Percentiles rank a stretch among this genome's conserved stretches.
Conservation (phyloP, 2,113 vertebrate genomes). For the Sphyrna mokarran region DNA sequence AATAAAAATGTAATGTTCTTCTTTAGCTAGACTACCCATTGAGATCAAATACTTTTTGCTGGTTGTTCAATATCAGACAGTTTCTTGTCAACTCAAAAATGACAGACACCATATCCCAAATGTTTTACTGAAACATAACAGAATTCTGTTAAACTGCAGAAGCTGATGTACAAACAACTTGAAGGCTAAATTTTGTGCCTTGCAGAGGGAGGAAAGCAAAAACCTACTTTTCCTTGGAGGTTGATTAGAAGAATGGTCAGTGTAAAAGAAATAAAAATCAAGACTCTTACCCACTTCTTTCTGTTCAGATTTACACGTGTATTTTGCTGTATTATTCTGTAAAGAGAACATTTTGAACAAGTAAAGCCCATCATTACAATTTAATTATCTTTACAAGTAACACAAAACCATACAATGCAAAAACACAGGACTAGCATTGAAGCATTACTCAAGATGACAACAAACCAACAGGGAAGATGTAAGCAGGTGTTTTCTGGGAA, state of each 20-base stretch:
- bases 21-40: background rate
- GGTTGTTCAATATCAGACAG: background rate
- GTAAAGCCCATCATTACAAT: background rate
- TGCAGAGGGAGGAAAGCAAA: no score
- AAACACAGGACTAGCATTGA: background rate
- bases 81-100: background rate
- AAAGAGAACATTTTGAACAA: background rate
- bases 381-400: background rate
- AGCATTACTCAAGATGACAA: background rate
- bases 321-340: background rate
- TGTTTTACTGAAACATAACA: background rate
- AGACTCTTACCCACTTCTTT: background rate
- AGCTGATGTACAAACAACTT: background rate
- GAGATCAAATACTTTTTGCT: background rate
- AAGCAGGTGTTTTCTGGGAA: background rate
- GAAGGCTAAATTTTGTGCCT: background rate
- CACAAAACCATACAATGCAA: background rate
- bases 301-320: background rate
- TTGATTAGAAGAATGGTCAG: background rate
- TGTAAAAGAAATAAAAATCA: background rate
- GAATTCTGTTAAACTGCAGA: background rate
- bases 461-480: background rate
- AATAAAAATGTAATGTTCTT: background rate
- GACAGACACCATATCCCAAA: background rate
- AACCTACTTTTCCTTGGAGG: background rate